Percentiles rank a stretch among this genome's conserved stretches.
phyloP scores from a whole-genome alignment of 2,113 vertebrate genomes.

The Arothron firmamentum region DNA sequence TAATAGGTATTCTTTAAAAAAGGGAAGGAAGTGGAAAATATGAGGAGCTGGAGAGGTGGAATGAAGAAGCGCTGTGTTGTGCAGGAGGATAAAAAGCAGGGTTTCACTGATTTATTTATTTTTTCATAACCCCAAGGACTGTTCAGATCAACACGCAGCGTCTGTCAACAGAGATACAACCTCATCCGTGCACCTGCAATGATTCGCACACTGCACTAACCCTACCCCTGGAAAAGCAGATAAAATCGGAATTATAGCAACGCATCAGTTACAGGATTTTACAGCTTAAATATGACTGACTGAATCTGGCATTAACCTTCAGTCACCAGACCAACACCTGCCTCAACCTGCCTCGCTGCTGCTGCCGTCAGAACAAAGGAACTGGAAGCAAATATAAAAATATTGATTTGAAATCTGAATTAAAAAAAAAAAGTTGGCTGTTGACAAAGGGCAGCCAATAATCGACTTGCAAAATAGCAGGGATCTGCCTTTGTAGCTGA shows the following conservation, averaged over 20 bases:
- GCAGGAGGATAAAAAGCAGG: slow-evolving; percentile 60
- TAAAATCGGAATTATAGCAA: slow-evolving; percentile 21
- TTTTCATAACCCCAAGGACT: slow-evolving; percentile 46
- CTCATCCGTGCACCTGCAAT: too few relatives aligned
- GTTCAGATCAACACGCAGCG: slow-evolving; percentile 43
- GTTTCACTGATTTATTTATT: slow-evolving; percentile 55
- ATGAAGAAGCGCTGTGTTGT: slow-evolving; percentile 61
- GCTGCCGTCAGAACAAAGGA: slow-evolving; percentile 18
- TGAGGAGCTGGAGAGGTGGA: slow-evolving; percentile 57
- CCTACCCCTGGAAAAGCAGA: not conserved
- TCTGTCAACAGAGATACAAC: slow-evolving; percentile 16
- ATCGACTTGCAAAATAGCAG: slow-evolving; percentile 52
- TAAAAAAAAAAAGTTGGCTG: slow-evolving; percentile 27
- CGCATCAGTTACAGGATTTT: slow-evolving; percentile 10
- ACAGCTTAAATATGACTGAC: not conserved
- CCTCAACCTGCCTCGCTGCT: slow-evolving; percentile 6
- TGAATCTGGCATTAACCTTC: not conserved
- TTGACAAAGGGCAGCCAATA: slow-evolving; percentile 55
- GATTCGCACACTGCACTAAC: too few relatives aligned
- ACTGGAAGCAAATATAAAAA: slow-evolving; percentile 25
- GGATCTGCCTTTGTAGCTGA: slow-evolving; percentile 50
- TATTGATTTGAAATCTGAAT: slow-evolving; percentile 40
- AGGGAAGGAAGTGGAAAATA: slow-evolving; percentile 38
- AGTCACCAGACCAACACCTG: slow-evolving; percentile 13
- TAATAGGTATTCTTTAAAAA: slow-evolving; percentile 60